Conservation (phyloP, 1,140 invertebrate species). For the Pogonognathellus flavescens region DNA sequence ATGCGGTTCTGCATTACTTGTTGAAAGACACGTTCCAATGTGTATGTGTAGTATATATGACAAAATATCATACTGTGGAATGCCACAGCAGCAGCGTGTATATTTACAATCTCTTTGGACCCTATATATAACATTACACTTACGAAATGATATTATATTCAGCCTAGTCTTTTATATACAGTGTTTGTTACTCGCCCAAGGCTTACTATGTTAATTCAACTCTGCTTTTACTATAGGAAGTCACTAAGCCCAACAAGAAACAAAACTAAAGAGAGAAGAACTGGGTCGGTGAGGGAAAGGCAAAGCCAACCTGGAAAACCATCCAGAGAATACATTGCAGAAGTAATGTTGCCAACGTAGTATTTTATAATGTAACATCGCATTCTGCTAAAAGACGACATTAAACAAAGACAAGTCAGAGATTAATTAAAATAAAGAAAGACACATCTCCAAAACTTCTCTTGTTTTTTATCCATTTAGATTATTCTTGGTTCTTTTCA, state of each 20-base stretch:
- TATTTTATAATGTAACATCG: too few relatives aligned
- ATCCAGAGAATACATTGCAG: too few relatives aligned
- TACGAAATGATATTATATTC: background rate
- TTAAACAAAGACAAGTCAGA: conserved; percentile 7
- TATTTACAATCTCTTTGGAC: too few relatives aligned
- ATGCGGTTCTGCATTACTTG: background rate
- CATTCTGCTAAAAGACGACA: background rate
- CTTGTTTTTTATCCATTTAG: background rate
- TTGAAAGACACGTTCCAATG: too few relatives aligned
- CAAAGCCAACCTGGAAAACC: background rate
- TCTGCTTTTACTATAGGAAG: background rate
- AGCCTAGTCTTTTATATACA: background rate
- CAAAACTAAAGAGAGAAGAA: background rate
- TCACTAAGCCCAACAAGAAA: background rate
- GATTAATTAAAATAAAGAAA: background rate
- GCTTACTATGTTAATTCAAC: conserved; percentile 5
- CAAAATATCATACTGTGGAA: too few relatives aligned
- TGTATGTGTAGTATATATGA: too few relatives aligned
- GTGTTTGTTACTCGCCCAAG: background rate
- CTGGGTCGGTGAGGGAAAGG: background rate
- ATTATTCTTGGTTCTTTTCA: background rate
- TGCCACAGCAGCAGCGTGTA: too few relatives aligned
- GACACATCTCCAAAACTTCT: background rate
- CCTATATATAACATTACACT: background rate
- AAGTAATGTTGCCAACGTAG: too few relatives aligned